Conservation (phyloP, 2,888 invertebrate genomes). For the Harpalus rubripes region DNA sequence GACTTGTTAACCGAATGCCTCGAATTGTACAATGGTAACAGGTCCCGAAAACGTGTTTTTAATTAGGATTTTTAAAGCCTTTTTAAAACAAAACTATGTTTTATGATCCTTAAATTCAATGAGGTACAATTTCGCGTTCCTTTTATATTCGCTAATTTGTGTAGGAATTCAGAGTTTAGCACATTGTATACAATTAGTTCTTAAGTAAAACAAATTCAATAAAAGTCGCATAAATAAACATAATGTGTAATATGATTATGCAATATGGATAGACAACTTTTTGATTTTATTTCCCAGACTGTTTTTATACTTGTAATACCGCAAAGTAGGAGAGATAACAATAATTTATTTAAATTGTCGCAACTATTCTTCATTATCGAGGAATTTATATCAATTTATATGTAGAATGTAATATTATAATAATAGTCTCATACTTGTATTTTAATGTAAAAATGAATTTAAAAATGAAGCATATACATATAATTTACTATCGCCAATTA, state of each 20-base stretch:
- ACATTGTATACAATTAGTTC: background rate
- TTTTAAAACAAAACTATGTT: constrained; percentile 15
- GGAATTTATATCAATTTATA: constrained; percentile 56
- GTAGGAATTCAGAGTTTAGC: background rate
- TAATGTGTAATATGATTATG: background rate
- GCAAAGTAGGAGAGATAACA: constrained; percentile 38
- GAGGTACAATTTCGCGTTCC: background rate
- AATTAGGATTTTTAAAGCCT: constrained; percentile 38
- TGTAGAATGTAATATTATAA: constrained; percentile 45
- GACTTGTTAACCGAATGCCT: constrained; percentile 1
- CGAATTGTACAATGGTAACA: constrained; percentile 41
- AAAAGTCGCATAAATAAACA: background rate
- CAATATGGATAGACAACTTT: constrained; percentile 5
- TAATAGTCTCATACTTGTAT: constrained; percentile 25
- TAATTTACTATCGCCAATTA: constrained; percentile 58
- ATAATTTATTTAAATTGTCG: constrained; percentile 60
- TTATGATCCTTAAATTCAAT: constrained; percentile 1
- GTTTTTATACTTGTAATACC: constrained; percentile 4
- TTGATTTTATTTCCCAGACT: constrained; percentile 5
- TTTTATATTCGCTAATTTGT: too few species aligned
- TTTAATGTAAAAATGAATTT: constrained; percentile 37
- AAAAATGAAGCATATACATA: constrained; percentile 53
- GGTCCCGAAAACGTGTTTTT: constrained; percentile 48
- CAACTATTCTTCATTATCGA: constrained; percentile 40
- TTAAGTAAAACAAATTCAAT: constrained; percentile 8